Evolutionary conservation across 2,888 invertebrate species (phyloP).

Genomic region (Trachelus troglodyta): DNA sequence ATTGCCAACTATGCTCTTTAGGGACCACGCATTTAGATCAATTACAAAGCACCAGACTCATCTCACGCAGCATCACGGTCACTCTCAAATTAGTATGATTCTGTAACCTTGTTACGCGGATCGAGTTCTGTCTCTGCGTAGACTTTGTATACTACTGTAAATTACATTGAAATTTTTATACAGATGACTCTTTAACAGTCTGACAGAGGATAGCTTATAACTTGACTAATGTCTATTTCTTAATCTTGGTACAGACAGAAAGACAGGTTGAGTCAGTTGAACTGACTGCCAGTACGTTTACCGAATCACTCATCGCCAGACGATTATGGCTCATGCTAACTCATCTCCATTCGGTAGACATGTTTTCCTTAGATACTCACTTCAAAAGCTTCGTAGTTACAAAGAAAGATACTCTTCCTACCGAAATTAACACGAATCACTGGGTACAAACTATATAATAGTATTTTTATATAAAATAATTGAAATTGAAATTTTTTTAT

Average conservation of each 20-base stretch:
- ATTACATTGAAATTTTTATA: background rate
- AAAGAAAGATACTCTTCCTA: background rate
- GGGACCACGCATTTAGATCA: slow-evolving; percentile 13
- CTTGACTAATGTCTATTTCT: background rate
- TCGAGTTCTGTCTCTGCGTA: background rate
- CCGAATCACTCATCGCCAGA: background rate
- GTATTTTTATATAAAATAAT: background rate
- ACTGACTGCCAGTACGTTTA: background rate
- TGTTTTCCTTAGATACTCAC: background rate
- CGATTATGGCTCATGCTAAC: background rate
- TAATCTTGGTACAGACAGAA: background rate
- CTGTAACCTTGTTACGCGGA: slow-evolving; percentile 13
- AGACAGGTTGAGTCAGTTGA: background rate
- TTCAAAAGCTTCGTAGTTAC: background rate
- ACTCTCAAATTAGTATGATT: slow-evolving; percentile 14
- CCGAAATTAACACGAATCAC: background rate
- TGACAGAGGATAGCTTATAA: background rate
- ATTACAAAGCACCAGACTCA: slow-evolving; percentile 14
- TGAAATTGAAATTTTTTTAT: background rate
- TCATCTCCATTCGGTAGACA: background rate
- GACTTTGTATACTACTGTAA: background rate
- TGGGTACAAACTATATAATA: background rate
- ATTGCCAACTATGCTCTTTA: slow-evolving; percentile 12
- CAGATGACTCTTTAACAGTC: background rate
- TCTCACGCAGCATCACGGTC: slow-evolving; percentile 14